Evolutionary conservation across 2,113 vertebrate species (phyloP), one percentile per base, ranked within the genome.

Genomic region (Tonatia bakeri): DNA sequence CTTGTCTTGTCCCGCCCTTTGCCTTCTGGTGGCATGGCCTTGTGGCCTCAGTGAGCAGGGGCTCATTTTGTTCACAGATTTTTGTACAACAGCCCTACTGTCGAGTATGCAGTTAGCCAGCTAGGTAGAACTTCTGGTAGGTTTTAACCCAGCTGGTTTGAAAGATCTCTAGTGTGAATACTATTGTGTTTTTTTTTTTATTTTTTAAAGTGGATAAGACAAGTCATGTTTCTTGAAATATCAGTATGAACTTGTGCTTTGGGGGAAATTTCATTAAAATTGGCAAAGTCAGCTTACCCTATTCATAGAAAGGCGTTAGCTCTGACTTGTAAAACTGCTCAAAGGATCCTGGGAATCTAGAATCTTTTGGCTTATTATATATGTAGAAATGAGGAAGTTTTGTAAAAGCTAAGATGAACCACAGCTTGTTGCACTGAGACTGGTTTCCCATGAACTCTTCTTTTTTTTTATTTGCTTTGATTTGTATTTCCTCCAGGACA

Each of bases 161-260:
- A n/a, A 92, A 92, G 70, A 88, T 76, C 31, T 90, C 22, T 69
- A 45, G 70, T 85, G 70, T 69, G 33, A 94, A 64, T 13, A 31
- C 2, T 65, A n/a, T 80, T 89, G 13, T 93, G 24, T 54, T 36
- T 80, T 50, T 6, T 6, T 43, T 36, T 28, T 70, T 22, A 17
- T 40, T 82, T 31, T 43, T 67, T 70, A 64, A 89, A 81, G 16
- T 92, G 36, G 73, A 40, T 61, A 59, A 80, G 93, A 89, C 22
- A 81, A 94, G 70, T 79, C 76, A 38, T 15, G 5, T 80, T 93
- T 93, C 40, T 96, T 92, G 64, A 92, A 87, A 67, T 77, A 61
- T 54, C 38, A 36, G 1, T 88, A 59, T 84, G 56, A 90, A 77
- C 50, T 28, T 96, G 56, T 45, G 56, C 54, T 91, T 64, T 91